Evolutionary conservation across 2,113 vertebrate genomes (phyloP).

Genomic region (Sus scrofa): DNA sequence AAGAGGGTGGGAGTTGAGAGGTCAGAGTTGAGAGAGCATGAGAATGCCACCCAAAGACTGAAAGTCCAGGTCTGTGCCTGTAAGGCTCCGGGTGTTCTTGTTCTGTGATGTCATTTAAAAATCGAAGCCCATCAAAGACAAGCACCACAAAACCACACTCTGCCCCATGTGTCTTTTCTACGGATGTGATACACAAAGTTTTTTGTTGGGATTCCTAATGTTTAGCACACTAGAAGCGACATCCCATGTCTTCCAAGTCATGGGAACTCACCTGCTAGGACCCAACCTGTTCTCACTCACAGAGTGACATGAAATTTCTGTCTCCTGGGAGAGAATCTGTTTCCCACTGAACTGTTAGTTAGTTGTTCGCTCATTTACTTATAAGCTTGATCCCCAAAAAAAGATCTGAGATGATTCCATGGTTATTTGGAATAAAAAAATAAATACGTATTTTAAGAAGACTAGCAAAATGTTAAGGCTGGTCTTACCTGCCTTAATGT

Average conservation of each 20-base stretch:
- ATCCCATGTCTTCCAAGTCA: not conserved
- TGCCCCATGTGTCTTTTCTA: not conserved
- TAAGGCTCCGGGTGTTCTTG: not conserved
- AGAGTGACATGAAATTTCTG: not conserved
- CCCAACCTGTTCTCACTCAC: not conserved
- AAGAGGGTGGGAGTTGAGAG: not conserved
- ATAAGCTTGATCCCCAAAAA: not conserved
- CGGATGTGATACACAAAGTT: not conserved
- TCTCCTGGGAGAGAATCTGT: not conserved
- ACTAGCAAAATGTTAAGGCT: not conserved
- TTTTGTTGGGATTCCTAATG: not conserved
- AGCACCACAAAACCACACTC: not conserved
- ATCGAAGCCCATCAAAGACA: not conserved
- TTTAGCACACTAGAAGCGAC: not conserved
- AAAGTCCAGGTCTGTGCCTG: not conserved
- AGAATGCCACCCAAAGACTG: not conserved
- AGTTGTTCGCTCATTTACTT: not conserved
- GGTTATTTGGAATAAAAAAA: not conserved
- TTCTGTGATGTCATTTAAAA: not conserved
- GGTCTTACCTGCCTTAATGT: not conserved
- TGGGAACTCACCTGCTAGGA: not conserved
- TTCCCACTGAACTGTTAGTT: not conserved
- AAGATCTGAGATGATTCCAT: not conserved
- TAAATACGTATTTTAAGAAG: not conserved
- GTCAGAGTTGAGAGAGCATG: not conserved